Conservation (phyloP, 23 tunicate genomes). For the Diplosoma virens region DNA sequence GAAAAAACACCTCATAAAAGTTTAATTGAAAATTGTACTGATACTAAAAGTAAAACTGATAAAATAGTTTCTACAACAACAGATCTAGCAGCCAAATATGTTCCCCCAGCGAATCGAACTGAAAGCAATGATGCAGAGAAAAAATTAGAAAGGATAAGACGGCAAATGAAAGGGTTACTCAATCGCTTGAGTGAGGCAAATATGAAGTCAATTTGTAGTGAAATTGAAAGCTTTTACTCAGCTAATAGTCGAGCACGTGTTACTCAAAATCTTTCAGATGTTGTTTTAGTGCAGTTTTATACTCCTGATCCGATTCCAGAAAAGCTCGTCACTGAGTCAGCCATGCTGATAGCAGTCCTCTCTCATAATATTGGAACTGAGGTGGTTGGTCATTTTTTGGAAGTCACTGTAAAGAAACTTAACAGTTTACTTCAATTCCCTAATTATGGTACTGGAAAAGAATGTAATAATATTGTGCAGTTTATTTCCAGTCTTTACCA, state of each 20-base stretch:
- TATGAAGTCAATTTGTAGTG: slow-evolving; percentile 48
- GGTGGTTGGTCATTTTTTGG: slow-evolving; percentile 55
- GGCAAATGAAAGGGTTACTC: slow-evolving; percentile 62
- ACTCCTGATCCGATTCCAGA: slow-evolving; percentile 69
- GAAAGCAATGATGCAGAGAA: slow-evolving; percentile 18
- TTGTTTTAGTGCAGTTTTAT: slow-evolving; percentile 53
- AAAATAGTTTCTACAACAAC: no score
- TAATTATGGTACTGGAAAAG: slow-evolving; percentile 52
- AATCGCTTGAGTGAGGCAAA: slow-evolving; percentile 71
- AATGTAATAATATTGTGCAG: slow-evolving; percentile 54
- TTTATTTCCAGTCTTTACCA: slow-evolving; percentile 67
- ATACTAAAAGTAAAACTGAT: no score
- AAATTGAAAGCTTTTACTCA: slow-evolving; percentile 38
- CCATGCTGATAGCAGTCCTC: slow-evolving; percentile 48
- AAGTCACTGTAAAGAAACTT: slow-evolving; percentile 32
- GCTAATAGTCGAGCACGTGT: slow-evolving; percentile 59
- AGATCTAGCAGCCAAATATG: no score
- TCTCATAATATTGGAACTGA: slow-evolving; percentile 43
- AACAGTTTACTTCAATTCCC: slow-evolving; percentile 5
- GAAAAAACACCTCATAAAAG: no score
- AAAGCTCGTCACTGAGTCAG: slow-evolving; percentile 47
- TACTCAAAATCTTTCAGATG: slow-evolving; percentile 45
- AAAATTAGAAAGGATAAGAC: slow-evolving; percentile 29
- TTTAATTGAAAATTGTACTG: no score
- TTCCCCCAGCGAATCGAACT: slow-evolving; percentile 64